Conservation (phyloP, 1,140 invertebrate species). For the Brachionus plicatilis region DNA sequence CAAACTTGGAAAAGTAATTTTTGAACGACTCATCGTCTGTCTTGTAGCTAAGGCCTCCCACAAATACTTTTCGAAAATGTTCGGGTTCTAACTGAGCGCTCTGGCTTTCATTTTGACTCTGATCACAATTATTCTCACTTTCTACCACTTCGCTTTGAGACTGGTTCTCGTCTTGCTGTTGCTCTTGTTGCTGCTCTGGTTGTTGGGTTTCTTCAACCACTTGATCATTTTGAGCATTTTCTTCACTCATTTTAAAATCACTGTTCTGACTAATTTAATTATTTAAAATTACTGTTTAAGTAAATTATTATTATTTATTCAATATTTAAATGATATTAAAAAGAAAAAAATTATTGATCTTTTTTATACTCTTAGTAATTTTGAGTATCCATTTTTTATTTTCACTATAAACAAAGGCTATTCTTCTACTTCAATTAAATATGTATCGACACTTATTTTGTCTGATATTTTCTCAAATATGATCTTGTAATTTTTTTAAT, state of each 20-base stretch:
- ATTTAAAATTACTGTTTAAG: neutral
- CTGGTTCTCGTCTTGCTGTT: neutral
- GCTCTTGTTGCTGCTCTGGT: too few relatives aligned
- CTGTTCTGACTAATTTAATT: neutral
- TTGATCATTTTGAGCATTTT: neutral
- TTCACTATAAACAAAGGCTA: neutral
- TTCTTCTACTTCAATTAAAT: neutral
- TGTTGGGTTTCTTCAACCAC: neutral
- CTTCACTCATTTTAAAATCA: neutral
- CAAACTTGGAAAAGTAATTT: constrained; percentile 34
- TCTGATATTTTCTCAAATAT: neutral
- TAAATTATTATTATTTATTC: neutral
- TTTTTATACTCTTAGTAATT: neutral
- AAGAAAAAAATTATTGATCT: neutral
- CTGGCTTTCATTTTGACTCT: neutral
- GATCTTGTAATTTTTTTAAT: too few relatives aligned
- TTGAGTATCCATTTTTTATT: neutral
- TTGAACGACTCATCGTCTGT: constrained; percentile 33
- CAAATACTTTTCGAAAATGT: constrained; percentile 39
- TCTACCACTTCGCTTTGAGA: neutral
- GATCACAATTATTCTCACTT: neutral
- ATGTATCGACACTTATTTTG: neutral
- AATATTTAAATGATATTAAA: neutral
- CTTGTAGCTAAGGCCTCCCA: constrained; percentile 33
- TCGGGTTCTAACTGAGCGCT: constrained; percentile 13